A percentile compares a stretch with the other conserved stretches of the same genome.
Conservation (phyloP, 2,113 vertebrate genomes). For the Oryzias javanicus region DNA sequence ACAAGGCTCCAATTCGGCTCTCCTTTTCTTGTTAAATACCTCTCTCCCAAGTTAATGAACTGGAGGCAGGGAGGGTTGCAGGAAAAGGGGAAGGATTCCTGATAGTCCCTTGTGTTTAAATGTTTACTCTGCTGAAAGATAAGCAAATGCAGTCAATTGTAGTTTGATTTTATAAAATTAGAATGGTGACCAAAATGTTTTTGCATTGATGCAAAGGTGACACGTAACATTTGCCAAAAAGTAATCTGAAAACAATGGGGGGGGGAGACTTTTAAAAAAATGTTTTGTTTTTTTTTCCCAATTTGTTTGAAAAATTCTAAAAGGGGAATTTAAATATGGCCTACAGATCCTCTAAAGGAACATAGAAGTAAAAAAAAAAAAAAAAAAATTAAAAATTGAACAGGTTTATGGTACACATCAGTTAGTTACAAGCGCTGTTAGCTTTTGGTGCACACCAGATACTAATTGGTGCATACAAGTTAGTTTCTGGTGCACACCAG, state of each 20-base stretch:
- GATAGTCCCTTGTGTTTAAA: slow-evolving; percentile 34
- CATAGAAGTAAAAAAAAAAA: no score
- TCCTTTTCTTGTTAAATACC: slow-evolving; percentile 72
- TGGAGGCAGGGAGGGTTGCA: slow-evolving; percentile 56
- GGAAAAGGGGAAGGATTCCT: slow-evolving; percentile 54
- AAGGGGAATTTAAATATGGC: slow-evolving; percentile 1
- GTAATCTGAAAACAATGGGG: neutral
- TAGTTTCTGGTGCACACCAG: no score
- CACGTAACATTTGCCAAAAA: neutral
- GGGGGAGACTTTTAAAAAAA: neutral
- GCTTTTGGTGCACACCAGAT: no score
- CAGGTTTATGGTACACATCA: no score
- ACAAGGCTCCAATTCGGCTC: slow-evolving; percentile 62
- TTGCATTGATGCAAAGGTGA: neutral
- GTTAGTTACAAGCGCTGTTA: no score
- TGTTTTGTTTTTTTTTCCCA: slow-evolving; percentile 6
- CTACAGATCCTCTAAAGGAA: no score
- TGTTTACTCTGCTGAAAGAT: slow-evolving; percentile 31
- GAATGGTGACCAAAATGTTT: neutral
- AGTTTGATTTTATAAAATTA: slow-evolving; percentile 16
- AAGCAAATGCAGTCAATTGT: slow-evolving; percentile 12
- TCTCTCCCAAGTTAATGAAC: slow-evolving; percentile 74
- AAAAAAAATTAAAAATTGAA: no score
- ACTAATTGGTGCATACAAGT: no score
- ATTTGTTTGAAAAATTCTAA: slow-evolving; percentile 16